Evolutionary conservation across 2,797 vertebrate genomes (phyloP).

Genomic region (Pristis pectinata): DNA sequence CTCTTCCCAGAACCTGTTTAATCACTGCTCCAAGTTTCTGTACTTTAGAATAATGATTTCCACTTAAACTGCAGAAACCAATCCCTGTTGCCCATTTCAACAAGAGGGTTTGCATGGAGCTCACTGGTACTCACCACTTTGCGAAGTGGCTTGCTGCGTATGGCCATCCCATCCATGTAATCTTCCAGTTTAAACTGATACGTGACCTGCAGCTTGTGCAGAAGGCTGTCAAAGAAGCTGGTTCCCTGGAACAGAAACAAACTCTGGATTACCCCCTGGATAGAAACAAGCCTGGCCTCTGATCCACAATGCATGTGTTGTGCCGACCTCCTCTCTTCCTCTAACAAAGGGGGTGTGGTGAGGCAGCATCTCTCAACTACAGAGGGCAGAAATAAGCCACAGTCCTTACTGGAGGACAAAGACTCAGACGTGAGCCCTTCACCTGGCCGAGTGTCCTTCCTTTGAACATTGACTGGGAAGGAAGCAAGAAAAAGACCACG

Average conservation of each 20-base stretch:
- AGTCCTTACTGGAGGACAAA: too few relatives aligned
- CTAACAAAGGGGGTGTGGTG: neutral
- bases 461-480: too few relatives aligned
- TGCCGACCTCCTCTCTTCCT: too few relatives aligned
- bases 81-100: neutral
- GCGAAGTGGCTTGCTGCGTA: constrained; percentile 80
- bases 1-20: too few relatives aligned
- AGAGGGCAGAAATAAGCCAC: too few relatives aligned
- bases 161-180: constrained; percentile 93
- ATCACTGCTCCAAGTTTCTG: neutral
- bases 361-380: too few relatives aligned
- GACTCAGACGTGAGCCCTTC: too few relatives aligned
- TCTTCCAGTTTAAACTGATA: constrained; percentile 92
- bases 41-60: neutral
- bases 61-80: neutral
- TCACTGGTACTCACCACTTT: constrained; percentile 71
- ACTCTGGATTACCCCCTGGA: neutral
- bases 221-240: constrained; percentile 80
- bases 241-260: constrained; percentile 65
- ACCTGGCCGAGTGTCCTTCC: too few relatives aligned
- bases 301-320: neutral
- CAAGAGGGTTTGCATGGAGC: neutral
- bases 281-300: neutral
- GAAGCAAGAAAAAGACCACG: neutral
- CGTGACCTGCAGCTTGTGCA: constrained; percentile 84